Evolutionary conservation across 2,888 invertebrate species (phyloP).

Genomic region (Amphipyra tragopoginis): DNA sequence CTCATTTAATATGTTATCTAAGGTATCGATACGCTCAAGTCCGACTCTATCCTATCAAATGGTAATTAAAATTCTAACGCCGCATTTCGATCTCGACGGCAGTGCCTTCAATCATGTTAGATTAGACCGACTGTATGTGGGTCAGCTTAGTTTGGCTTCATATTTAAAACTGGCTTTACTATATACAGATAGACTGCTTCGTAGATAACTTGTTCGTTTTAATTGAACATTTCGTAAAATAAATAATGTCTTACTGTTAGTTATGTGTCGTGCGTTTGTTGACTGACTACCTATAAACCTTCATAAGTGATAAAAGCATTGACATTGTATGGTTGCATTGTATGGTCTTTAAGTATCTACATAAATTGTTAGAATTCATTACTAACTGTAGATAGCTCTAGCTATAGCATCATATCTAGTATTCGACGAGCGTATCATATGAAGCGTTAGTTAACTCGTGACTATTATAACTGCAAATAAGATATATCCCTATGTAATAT

Average conservation of each 20-base stretch:
- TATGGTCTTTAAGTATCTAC: neutral
- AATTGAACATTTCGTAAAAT: conserved; percentile 10
- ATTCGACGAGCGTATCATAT: conserved; percentile 21
- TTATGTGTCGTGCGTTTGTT: conserved; percentile 21
- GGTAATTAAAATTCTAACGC: conserved; percentile 79
- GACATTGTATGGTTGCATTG: conserved; percentile 20
- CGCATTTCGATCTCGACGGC: conserved; percentile 72
- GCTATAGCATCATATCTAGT: conserved; percentile 11
- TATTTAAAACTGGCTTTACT: conserved; percentile 62
- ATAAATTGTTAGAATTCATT: conserved; percentile 11
- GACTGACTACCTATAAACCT: conserved; percentile 32
- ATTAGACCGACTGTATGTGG: conserved; percentile 76
- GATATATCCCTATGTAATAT: conserved; percentile 18
- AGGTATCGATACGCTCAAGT: conserved; percentile 42
- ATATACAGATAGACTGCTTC: conserved; percentile 13
- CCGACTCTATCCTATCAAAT: conserved; percentile 60
- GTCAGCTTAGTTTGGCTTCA: conserved; percentile 74
- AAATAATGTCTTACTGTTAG: conserved; percentile 13
- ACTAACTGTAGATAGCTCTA: conserved; percentile 7
- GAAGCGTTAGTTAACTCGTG: conserved; percentile 28
- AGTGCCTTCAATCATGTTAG: conserved; percentile 73
- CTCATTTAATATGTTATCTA: conserved; percentile 30
- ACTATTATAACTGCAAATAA: conserved; percentile 25
- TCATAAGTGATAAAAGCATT: conserved; percentile 26
- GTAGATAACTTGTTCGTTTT: conserved; percentile 28